phyloP scores from a whole-genome alignment of 2,888 invertebrate genomes.

The Polietes domitor region DNA sequence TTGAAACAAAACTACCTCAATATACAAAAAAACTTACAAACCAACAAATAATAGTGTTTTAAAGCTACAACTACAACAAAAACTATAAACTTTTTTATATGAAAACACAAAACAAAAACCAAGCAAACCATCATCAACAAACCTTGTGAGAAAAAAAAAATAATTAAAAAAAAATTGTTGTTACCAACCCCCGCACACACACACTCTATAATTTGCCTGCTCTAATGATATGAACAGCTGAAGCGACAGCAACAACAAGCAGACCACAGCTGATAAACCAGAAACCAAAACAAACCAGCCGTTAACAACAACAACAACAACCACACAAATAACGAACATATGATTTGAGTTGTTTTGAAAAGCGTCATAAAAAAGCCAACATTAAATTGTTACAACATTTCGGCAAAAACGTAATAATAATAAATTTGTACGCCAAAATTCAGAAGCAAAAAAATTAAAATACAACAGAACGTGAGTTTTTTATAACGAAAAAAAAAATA shows the following conservation, averaged over 20 bases:
- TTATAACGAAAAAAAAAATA: constrained; percentile 36
- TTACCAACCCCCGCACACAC: not conserved
- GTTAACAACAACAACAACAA: not conserved
- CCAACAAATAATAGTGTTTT: not conserved
- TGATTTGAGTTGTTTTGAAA: constrained; percentile 4
- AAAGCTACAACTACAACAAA: constrained; percentile 22
- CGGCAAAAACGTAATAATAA: constrained; percentile 23
- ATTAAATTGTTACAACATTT: constrained; percentile 46
- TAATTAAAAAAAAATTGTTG: constrained; percentile 48
- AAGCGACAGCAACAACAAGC: constrained; percentile 11
- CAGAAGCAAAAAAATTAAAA: constrained; percentile 8
- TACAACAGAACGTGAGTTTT: constrained; percentile 63
- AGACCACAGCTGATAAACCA: constrained; percentile 25
- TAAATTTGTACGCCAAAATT: not conserved
- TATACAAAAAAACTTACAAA: constrained; percentile 14
- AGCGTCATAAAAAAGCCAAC: not conserved
- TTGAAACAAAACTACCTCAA: constrained; percentile 63
- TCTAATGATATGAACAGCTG: not conserved
- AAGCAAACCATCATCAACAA: too few species aligned
- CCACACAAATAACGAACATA: not conserved
- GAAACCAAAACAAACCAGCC: constrained; percentile 21
- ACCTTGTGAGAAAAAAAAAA: not conserved
- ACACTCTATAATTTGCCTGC: not conserved
- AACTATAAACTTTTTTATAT: constrained; percentile 9
- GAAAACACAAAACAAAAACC: too few species aligned